Base-by-base conservation (phyloP, 2,113 vertebrate species). In the Noctilio leporinus region DNA sequence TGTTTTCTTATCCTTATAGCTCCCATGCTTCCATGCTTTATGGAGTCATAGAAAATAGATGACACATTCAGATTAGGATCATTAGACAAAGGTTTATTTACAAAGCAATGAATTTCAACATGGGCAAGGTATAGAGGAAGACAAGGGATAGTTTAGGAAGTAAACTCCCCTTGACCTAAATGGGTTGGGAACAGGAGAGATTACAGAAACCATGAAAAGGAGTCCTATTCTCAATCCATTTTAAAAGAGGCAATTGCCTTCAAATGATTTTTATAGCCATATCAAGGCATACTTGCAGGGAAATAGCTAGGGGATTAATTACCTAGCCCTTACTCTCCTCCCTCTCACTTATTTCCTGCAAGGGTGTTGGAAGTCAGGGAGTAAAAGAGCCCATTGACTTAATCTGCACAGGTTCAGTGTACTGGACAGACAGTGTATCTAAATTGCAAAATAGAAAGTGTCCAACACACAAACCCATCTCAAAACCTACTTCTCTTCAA, bases 41-140 rank as follows among this genome's bases (percentile, higher is more conserved):
- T 84, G 53, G 53, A 40, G 28, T 33, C 77, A 70, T 43, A 86
- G 93, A 51, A 85, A 91, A 91, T 76, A 83, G 91, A 84, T 67
- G 76, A 87, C 69, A 86, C 28, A 75, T 20, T 86, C 81, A 93
- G 59, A 84, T 82, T 72, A 55, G 62, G 33, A 51, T 83, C 80
- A 77, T 57, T 22, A 72, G 82, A 80, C 43, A 75, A 89, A 45
- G 33, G 15, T 81, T 93, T 76, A 49, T 81, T 93, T 86, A 92
- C 64, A 91, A 95, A 93, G 70, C 70, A 17, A 62, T 45, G 80
- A 47, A 82, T 89, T 95, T 93, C 51, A 91, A 57, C 33, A 9
- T 64, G 59, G 49, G 64, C 69, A 26, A 75, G 14, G 33, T 64
- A 33, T 57, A 77, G 38, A 38, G 40, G 57, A 70, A 77, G 15